Evolutionary conservation across 2,888 invertebrate species (phyloP), one percentile per base, ranked within the genome.

Genomic region (Argyresthia albistria): DNA sequence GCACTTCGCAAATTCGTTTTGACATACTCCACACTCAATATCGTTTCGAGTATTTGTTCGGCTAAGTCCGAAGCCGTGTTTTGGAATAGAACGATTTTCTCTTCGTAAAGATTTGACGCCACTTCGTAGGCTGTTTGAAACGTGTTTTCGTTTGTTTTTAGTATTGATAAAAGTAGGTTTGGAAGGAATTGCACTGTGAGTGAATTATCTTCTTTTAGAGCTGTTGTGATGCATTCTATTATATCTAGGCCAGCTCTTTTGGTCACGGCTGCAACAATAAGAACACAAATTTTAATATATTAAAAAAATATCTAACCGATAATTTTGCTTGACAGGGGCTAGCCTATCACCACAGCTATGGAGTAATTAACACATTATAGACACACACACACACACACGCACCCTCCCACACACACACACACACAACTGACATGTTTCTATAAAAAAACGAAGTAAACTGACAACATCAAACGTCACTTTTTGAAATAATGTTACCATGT

Each of bases 41-140:
- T 12, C 11, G 50, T 56, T n/a, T 56, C 46, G 0, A 67, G 25
- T 8, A 66, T 11, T 9, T 58, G 53, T 1, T 52, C 4, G 0
- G 59, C 46, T 0, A 65, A 53, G 2, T 58, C 42, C n/a, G 59
- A 53, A 0, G 70, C 12, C 6, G 47, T 48, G 0, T 53, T 43
- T 0, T 57, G 51, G 25, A 71, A 79, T 0, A 80, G 36, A 4
- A 67, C 68, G 1, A 71, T 63, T 60, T 73, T 77, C 4, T 76
- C 71, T 0, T 62, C 42, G 10, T 69, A 71, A 1, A 69, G 53
- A 3, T 65, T 59, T 0, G 64, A 51, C 1, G 73, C 64, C 0
- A 45, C 56, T 25, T 69, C 63, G 50, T 73, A 74, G 1, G 65
- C 57, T 0, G 43, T 46, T 45, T 57, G 59, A 0, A 61, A 53